Percentiles rank a stretch among this genome's conserved stretches.
These are phyloP conservation scores for Tychaedon coryphoeus DNA, from an alignment of 2,113 vertebrate species.

Conservation along the genomic window DNA sequence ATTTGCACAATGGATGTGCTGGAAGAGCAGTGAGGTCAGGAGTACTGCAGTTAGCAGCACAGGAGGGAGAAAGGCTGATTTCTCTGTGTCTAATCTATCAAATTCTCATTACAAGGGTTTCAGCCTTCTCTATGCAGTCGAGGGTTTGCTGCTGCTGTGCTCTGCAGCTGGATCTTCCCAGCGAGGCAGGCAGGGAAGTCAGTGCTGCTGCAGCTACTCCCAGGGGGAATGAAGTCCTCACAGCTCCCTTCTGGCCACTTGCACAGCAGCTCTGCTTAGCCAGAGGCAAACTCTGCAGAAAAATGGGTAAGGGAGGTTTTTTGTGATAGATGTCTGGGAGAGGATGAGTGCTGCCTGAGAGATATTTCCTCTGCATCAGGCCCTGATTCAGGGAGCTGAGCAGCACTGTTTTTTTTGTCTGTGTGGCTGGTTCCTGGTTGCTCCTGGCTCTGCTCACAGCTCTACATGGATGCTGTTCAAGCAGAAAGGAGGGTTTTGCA, in stretches of 20 bases:
- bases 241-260: background rate
- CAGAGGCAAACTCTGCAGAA: background rate
- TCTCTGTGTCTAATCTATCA: background rate
- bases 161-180: slow-evolving; percentile 1
- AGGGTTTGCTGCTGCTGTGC: background rate
- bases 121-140: background rate
- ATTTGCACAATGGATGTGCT: slow-evolving; percentile 38
- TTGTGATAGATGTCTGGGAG: background rate
- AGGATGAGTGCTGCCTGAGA: background rate
- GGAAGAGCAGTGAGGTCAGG: background rate
- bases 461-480: too few species aligned
- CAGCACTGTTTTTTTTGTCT: background rate
- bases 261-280: background rate
- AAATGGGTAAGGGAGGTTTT: background rate
- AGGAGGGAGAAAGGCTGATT: background rate
- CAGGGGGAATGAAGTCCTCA: background rate
- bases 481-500: background rate
- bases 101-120: slow-evolving; percentile 19
- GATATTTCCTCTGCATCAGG: background rate
- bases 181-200: background rate
- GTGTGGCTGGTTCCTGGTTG: background rate
- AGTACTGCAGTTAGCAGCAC: background rate
- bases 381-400: background rate
- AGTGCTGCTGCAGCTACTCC: background rate
- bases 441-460: background rate